Base-by-base conservation (phyloP, 2,888 invertebrate genomes). In the Augiades crinisus region DNA sequence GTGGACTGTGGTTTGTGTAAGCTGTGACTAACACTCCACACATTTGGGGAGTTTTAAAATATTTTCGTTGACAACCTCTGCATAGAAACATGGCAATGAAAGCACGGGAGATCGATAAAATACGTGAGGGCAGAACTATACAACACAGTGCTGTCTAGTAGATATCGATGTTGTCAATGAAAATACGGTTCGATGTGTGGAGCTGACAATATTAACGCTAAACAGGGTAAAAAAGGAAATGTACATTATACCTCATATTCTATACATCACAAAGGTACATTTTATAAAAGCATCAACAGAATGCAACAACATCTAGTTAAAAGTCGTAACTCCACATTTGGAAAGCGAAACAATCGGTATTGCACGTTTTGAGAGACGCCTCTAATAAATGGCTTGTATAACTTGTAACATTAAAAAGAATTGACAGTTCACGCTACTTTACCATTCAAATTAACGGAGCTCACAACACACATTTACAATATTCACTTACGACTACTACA, bases 191-290 rank as follows among this genome's bases (percentile, higher is more conserved):
- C 40, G 34, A 54, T 52, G 46, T 37, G 50, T 33, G 40, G 56
- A 61, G 61, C 53, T 60, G 56, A 58, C 58, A 62, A 62, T 60
- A n/a, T 62, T 61, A 63, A 59, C 60, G 7, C 65, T 62, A 62
- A 63, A n/a, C 63, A 65, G 59, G 53, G 56, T 22, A 36, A 19
- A 10, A 44, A 44, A 44, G 31, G 31, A 44, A 44, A 44, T 44
- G 31, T 44, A 44, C 31, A 43, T 14, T 31, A 5, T 17, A 30
- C 19, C 30, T 14, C 37, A 5, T 17, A 30, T 21, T 38, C 40
- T 49, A 49, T 49, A 49, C 40, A 47, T 16, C 22, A 61, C 52
- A 5, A 51, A 54, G 47, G 45, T 45, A 41, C 36, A 40, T 31
- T 46, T 57, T 54, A 60, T 55, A 60, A 50, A 49, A 58, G 52